Percentiles rank a stretch among this genome's conserved stretches.
Conservation (phyloP, 2,888 invertebrate genomes). For the Diloba caeruleocephala region DNA sequence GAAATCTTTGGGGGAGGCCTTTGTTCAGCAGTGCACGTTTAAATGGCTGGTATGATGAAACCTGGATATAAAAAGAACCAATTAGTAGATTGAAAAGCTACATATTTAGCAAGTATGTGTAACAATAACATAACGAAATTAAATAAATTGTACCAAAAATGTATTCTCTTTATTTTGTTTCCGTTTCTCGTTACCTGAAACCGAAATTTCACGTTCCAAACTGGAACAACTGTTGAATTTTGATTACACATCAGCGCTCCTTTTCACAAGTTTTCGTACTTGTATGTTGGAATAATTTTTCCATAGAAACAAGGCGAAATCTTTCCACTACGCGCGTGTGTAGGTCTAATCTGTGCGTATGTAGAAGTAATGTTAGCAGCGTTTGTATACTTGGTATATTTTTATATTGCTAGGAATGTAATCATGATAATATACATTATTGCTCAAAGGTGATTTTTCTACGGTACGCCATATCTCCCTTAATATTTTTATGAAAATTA, state of each 20-base stretch:
- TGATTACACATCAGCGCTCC: slow-evolving; percentile 36
- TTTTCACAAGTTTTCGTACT: slow-evolving; percentile 24
- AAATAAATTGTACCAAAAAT: background rate
- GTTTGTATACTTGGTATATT: slow-evolving; percentile 1
- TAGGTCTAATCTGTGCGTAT: background rate
- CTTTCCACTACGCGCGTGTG: slow-evolving; percentile 2
- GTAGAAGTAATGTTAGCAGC: background rate
- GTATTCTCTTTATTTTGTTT: slow-evolving; percentile 15
- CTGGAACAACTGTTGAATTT: slow-evolving; percentile 45
- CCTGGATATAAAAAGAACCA: no score
- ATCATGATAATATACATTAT: background rate
- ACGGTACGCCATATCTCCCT: no score
- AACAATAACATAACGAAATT: background rate
- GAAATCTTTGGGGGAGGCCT: no score
- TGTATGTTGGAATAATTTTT: slow-evolving; percentile 19
- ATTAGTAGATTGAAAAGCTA: no score
- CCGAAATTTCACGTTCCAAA: slow-evolving; percentile 38
- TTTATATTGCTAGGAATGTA: background rate
- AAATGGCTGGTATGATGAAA: no score
- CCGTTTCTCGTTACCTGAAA: slow-evolving; percentile 12
- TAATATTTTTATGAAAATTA: no score
- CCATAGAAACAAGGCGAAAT: slow-evolving; percentile 12
- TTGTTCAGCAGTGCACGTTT: no score
- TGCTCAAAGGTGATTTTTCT: no score
- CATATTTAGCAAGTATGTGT: no score